A percentile compares a stretch with the other conserved stretches of the same genome.
Evolutionary conservation across 2,888 invertebrate genomes (phyloP).

Genomic region (Meloe dianella): DNA sequence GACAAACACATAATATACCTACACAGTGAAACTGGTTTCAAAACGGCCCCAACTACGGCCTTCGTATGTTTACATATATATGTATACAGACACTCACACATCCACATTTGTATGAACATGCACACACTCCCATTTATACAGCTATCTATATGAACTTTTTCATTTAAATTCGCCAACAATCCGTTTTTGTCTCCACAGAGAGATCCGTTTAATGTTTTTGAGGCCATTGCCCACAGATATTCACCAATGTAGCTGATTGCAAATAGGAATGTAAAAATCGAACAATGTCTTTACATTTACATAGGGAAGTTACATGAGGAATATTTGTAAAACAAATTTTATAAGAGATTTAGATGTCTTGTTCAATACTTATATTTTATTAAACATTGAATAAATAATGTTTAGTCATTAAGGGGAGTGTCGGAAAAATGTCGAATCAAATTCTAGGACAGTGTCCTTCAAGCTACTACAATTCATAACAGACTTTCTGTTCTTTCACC

Average conservation of each 20-base stretch:
- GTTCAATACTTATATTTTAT: neutral
- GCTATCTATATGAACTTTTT: slow-evolving; percentile 35
- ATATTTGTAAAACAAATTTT: neutral
- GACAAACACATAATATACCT: slow-evolving; percentile 4
- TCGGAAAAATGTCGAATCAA: neutral
- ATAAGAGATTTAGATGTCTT: neutral
- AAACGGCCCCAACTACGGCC: slow-evolving; percentile 39
- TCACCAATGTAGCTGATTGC: slow-evolving; percentile 3
- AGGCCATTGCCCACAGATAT: slow-evolving; percentile 48
- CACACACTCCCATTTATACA: slow-evolving; percentile 36
- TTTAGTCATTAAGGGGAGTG: neutral
- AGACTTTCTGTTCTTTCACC: neutral
- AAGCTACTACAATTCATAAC: neutral
- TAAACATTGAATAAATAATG: neutral
- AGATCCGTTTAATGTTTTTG: slow-evolving; percentile 46
- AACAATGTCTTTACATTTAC: too few species aligned
- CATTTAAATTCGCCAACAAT: slow-evolving; percentile 49
- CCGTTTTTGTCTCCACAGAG: slow-evolving; percentile 45
- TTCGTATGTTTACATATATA: slow-evolving; percentile 31
- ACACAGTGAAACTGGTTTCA: slow-evolving; percentile 35
- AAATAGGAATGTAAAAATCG: neutral
- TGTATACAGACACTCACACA: neutral
- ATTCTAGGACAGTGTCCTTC: neutral
- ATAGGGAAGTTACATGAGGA: neutral
- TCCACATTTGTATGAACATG: slow-evolving; percentile 9